Percentiles rank a stretch among this genome's conserved stretches.
Evolutionary conservation across 2,888 invertebrate species (phyloP).

Genomic region (Erebia palarica): DNA sequence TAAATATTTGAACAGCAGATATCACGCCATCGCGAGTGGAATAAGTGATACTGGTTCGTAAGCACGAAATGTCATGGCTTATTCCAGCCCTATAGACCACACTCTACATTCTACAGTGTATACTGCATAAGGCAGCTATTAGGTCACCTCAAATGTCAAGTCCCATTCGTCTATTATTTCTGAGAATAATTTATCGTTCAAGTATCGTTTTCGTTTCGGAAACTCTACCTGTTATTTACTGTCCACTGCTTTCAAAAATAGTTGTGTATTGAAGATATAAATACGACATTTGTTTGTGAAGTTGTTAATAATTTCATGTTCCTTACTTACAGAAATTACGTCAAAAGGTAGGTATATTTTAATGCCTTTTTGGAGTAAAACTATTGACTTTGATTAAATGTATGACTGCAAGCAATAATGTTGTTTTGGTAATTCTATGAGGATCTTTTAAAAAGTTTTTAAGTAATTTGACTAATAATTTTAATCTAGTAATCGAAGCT

Average conservation of each 20-base stretch:
- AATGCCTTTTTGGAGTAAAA: no score
- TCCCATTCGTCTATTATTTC: constrained; percentile 5
- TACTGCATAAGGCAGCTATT: constrained; percentile 32
- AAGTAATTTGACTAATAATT: no score
- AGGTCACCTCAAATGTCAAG: constrained; percentile 42
- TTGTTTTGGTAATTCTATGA: no score
- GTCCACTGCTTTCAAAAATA: neutral
- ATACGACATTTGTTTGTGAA: neutral
- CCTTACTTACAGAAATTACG: neutral
- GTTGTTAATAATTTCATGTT: neutral
- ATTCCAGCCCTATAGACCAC: neutral
- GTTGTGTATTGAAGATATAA: neutral
- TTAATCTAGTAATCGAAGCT: no score
- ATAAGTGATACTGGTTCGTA: constrained; percentile 23
- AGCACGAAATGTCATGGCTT: constrained; percentile 41
- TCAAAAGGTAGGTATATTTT: no score
- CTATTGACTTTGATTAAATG: no score
- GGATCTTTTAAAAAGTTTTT: no score
- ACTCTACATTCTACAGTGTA: neutral
- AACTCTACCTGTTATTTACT: neutral
- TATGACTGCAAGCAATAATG: no score
- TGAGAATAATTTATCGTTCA: constrained; percentile 26
- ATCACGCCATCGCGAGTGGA: constrained; percentile 30
- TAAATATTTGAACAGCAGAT: constrained; percentile 29
- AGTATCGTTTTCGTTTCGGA: neutral